Conservation (phyloP, 2,888 invertebrate species). For the Tribolium freemani region DNA sequence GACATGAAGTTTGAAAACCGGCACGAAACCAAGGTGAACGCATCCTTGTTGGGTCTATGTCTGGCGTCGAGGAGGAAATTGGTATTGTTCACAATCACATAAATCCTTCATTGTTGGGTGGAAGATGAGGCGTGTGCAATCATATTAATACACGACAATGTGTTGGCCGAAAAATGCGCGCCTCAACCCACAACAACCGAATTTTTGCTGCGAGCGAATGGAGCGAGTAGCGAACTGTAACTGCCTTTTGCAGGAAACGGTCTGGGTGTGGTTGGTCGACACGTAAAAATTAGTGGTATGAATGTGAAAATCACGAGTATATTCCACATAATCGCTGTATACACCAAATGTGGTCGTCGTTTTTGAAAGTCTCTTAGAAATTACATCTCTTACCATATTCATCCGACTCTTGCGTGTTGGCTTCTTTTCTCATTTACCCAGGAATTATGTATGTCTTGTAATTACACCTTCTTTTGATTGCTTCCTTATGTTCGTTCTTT, state of each 20-base stretch:
- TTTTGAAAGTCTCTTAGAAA: neutral
- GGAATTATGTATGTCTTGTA: neutral
- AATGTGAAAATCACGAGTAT: neutral
- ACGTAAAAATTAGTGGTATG: neutral
- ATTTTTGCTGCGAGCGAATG: neutral
- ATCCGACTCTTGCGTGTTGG: neutral
- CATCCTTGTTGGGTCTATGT: conserved; percentile 24
- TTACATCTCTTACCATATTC: neutral
- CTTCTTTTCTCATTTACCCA: neutral
- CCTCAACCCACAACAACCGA: neutral
- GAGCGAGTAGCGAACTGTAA: neutral
- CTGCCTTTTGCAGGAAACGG: neutral
- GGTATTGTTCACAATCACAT: conserved; percentile 29
- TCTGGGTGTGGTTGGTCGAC: neutral
- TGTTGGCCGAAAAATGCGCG: conserved; percentile 14
- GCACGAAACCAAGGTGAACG: conserved; percentile 43
- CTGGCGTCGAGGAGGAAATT: conserved; percentile 29
- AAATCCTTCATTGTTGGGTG: conserved; percentile 25
- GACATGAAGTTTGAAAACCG: conserved; percentile 37
- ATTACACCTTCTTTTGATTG: neutral
- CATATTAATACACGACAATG: conserved; percentile 1
- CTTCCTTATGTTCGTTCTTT: neutral
- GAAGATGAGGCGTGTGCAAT: conserved; percentile 26
- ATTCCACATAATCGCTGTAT: neutral
- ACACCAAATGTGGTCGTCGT: neutral